These are phyloP conservation scores for Pelodiscus sinensis DNA, from an alignment of 2,113 vertebrate species.

Conservation along the genomic window DNA sequence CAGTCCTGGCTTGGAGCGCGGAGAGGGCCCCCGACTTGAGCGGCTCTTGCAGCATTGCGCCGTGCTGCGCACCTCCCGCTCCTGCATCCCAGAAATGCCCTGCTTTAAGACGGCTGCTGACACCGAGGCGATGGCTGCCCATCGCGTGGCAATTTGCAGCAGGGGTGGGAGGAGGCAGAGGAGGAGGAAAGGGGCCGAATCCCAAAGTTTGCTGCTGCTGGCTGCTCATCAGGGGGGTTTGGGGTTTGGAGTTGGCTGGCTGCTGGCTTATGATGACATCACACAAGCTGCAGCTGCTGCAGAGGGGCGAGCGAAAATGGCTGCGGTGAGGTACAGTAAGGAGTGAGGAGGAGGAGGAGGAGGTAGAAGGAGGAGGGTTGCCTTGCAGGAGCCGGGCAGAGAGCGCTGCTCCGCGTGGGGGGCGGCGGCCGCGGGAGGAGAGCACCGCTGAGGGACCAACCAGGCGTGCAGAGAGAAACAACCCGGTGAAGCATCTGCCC, in stretches of 20 bases:
- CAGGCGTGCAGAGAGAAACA: neutral
- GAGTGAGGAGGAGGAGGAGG: neutral
- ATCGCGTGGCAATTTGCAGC: neutral
- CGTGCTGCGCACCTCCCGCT: neutral
- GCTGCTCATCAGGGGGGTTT: neutral
- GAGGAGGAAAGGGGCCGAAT: neutral
- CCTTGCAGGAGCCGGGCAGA: no score
- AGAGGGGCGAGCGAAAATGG: slow-evolving; percentile 70
- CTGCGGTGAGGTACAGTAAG: slow-evolving; percentile 33
- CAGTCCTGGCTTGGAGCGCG: neutral
- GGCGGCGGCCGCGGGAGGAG: neutral
- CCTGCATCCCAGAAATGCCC: neutral
- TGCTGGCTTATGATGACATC: slow-evolving; percentile 66
- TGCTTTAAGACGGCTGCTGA: neutral
- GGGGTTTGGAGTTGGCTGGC: neutral
- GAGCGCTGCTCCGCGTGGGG: neutral
- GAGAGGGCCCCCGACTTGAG: neutral
- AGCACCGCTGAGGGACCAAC: neutral
- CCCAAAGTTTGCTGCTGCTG: neutral
- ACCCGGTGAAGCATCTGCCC: neutral
- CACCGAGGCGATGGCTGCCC: neutral
- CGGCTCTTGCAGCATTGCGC: neutral
- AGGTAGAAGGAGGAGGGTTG: no score
- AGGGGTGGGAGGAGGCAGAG: neutral
- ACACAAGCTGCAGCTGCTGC: slow-evolving; percentile 57